These are phyloP conservation scores for Agonopterix subpropinquella DNA, from an alignment of 2,888 invertebrate genomes.

Conservation along the genomic window DNA sequence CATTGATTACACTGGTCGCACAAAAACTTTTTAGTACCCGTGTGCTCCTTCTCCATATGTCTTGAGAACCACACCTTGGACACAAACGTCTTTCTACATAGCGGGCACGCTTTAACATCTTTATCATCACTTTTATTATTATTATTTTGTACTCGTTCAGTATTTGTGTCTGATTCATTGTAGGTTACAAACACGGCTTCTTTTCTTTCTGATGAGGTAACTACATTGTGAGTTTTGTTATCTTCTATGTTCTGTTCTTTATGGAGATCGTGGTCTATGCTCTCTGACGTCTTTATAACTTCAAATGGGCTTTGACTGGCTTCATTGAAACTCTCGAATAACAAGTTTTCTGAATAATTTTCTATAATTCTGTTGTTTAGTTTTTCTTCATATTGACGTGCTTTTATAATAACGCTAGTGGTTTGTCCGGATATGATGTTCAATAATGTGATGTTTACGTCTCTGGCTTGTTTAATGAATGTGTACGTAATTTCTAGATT, in stretches of 20 bases:
- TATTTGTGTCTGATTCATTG: background rate
- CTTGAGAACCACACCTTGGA: slow-evolving; percentile 55
- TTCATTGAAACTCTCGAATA: too few species aligned
- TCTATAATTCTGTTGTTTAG: too few species aligned
- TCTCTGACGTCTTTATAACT: too few species aligned
- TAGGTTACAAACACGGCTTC: background rate
- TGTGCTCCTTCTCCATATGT: slow-evolving; percentile 53
- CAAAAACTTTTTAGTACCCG: slow-evolving; percentile 29
- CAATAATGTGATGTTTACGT: slow-evolving; percentile 29
- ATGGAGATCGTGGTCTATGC: too few species aligned
- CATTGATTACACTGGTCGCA: slow-evolving; percentile 52
- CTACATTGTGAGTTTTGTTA: too few species aligned
- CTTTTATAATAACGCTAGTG: too few species aligned
- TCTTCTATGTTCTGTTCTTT: too few species aligned
- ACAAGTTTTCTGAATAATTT: too few species aligned
- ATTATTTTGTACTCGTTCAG: background rate
- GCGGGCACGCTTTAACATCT: slow-evolving; percentile 38
- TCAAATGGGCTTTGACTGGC: too few species aligned
- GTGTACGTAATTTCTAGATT: slow-evolving; percentile 66
- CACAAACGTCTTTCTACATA: slow-evolving; percentile 45
- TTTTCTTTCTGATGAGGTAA: too few species aligned
- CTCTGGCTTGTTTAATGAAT: slow-evolving; percentile 61
- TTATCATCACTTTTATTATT: slow-evolving; percentile 4
- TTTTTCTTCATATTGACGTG: too few species aligned
- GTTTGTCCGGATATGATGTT: background rate